phyloP scores from a whole-genome alignment of 2,888 invertebrate species.

The Cephus rjabovi region DNA sequence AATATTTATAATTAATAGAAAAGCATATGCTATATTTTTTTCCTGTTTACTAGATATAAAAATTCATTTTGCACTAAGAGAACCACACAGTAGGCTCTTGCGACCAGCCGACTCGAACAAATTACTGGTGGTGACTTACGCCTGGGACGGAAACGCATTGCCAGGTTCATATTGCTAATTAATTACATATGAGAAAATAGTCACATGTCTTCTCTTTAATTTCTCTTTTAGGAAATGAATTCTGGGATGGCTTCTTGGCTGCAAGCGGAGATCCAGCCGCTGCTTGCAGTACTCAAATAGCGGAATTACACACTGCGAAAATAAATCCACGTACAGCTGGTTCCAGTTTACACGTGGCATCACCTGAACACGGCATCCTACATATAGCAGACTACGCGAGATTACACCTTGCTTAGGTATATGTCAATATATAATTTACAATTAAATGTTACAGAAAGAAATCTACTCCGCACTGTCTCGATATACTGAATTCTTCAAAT shows the following conservation, averaged over 20 bases:
- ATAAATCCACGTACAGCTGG: constrained; percentile 70
- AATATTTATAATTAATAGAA: constrained; percentile 1
- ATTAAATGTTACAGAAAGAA: not conserved
- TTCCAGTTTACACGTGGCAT: constrained; percentile 69
- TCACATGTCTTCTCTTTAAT: not conserved
- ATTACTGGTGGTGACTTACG: constrained; percentile 75
- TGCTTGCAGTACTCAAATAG: constrained; percentile 72
- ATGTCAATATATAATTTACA: not conserved
- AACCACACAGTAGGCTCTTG: constrained; percentile 58
- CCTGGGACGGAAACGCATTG: constrained; percentile 80
- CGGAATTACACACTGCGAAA: constrained; percentile 73
- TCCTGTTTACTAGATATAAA: constrained; percentile 50
- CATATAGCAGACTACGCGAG: constrained; percentile 60
- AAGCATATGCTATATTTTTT: not conserved
- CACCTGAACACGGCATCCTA: constrained; percentile 57
- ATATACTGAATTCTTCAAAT: not conserved
- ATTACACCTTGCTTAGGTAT: constrained; percentile 60
- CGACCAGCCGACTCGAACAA: constrained; percentile 57
- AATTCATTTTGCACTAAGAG: constrained; percentile 59
- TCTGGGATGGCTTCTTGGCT: constrained; percentile 72
- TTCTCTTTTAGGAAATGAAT: constrained; percentile 73
- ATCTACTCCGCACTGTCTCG: not conserved
- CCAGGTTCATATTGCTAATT: constrained; percentile 62
- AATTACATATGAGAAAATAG: not conserved
- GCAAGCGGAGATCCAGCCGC: constrained; percentile 75